Conservation (phyloP, 2,113 vertebrate species). For the Empidonax alnorum region DNA sequence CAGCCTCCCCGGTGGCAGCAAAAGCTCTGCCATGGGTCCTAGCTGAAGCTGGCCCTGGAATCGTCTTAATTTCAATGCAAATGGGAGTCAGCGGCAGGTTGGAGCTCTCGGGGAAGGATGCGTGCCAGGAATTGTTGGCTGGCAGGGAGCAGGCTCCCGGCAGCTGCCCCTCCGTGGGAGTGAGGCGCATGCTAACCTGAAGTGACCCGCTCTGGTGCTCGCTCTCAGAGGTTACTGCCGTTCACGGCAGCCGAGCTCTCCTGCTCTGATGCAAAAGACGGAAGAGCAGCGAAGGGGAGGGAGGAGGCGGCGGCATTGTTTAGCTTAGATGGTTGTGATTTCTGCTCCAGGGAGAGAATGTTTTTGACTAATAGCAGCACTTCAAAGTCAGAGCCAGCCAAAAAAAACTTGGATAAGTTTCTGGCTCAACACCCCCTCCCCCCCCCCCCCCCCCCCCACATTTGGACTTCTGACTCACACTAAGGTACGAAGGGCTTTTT, state of each 20-base stretch:
- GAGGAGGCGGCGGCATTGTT: neutral
- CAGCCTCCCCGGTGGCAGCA: neutral
- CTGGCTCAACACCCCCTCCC: neutral
- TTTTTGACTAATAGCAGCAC: neutral
- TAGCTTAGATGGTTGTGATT: neutral
- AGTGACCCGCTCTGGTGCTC: conserved; percentile 25
- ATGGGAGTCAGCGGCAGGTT: neutral
- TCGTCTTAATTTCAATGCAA: neutral
- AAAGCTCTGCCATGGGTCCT: neutral
- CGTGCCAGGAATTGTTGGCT: neutral
- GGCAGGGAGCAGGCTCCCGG: neutral
- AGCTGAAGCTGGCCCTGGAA: neutral
- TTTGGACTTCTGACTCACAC: neutral
- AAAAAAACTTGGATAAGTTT: neutral
- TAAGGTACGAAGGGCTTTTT: neutral
- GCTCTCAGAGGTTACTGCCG: conserved; percentile 58
- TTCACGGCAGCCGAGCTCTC: neutral
- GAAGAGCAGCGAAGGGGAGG: neutral
- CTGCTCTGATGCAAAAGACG: neutral
- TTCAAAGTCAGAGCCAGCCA: neutral
- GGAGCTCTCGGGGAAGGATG: neutral
- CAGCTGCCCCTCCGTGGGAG: neutral
- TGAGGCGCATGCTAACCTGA: neutral
- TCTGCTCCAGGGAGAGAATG: neutral
- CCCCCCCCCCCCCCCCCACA: fast-evolving